Evolutionary conservation across 2,888 invertebrate species (phyloP).

Genomic region (Clostera curtula): DNA sequence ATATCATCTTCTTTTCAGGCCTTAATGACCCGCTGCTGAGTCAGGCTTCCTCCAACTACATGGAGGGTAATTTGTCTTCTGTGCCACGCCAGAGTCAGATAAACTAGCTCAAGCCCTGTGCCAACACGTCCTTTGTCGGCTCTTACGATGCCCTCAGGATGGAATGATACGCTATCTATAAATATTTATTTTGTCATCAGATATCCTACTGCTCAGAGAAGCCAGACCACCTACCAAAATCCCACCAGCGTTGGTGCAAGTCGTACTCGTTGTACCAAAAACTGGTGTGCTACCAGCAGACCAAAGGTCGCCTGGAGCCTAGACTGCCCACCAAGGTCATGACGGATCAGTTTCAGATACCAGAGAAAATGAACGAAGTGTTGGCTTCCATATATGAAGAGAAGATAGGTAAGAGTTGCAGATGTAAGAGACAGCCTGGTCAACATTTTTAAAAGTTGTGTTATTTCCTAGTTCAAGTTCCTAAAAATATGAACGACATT

Average conservation of each 20-base stretch:
- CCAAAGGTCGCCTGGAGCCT: conserved; percentile 74
- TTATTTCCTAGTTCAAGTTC: too few relatives aligned
- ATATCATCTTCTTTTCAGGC: too few relatives aligned
- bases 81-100: too few relatives aligned
- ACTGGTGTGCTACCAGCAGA: conserved; percentile 75
- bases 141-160: too few relatives aligned
- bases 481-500: too few relatives aligned
- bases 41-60: background rate
- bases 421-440: background rate
- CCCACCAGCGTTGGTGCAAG: conserved; percentile 77
- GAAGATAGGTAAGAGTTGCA: conserved; percentile 49
- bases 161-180: background rate
- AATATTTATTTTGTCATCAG: conserved; percentile 27
- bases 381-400: conserved; percentile 62
- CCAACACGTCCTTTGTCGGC: too few relatives aligned
- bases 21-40: background rate
- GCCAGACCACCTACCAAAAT: conserved; percentile 62
- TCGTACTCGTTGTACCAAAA: conserved; percentile 77
- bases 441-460: too few relatives aligned
- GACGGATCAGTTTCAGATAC: conserved; percentile 32
- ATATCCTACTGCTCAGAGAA: conserved; percentile 72
- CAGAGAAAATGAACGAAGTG: conserved; percentile 63
- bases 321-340: conserved; percentile 70
- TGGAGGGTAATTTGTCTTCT: too few relatives aligned
- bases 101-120: too few relatives aligned